Evolutionary conservation across 1,140 invertebrate genomes (phyloP), one percentile per base, ranked within the genome.

Genomic region (Orchestia grillus): DNA sequence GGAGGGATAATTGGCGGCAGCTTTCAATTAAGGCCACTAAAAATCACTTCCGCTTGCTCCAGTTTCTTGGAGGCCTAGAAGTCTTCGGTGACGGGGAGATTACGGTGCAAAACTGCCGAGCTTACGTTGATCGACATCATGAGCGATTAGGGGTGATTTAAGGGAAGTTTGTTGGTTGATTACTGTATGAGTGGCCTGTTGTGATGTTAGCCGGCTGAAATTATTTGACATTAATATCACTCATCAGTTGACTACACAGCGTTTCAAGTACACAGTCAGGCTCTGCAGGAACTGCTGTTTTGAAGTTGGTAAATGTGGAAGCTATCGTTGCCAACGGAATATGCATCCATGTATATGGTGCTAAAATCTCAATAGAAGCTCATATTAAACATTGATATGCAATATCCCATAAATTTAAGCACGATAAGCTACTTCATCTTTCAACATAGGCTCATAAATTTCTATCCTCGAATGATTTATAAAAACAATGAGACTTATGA

Each of bases 1-100:
- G 43, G 92, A 94, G 8, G 43, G 92, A 94, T 94, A 94, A 94
- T 94, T 94, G 92, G 92, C 92, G 44, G 44, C 92, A 94, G 92
- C 92, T 94, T 94, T 94, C 92, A 94, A 94, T 94, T 94, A 94
- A 44, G 4, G 92, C 92, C 44, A 28, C 44, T 47, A 94, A 94
- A 94, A 94, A 94, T 94, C 92, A 44, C 44, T 47, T 94, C 44
- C 92, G 6, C 92, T 45, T 45, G 36, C 92, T 47, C 40, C 44
- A 44, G 43, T 45, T 94, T 45, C 43, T 94, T 44, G 36, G 36
- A 94, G 19, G 19, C 16, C 0, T 40, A 15, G 36, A 44, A 94
- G 6, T 19, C 43, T 94, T 47, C 92, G 6, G 45, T 45, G 44
- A 94, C 44, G 41, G 41, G 6, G 4, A 91, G 88, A 91, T 91